These are phyloP conservation scores for Rhabdophis nuchalis DNA, from an alignment of 2,797 vertebrate species.

Conservation along the genomic window DNA sequence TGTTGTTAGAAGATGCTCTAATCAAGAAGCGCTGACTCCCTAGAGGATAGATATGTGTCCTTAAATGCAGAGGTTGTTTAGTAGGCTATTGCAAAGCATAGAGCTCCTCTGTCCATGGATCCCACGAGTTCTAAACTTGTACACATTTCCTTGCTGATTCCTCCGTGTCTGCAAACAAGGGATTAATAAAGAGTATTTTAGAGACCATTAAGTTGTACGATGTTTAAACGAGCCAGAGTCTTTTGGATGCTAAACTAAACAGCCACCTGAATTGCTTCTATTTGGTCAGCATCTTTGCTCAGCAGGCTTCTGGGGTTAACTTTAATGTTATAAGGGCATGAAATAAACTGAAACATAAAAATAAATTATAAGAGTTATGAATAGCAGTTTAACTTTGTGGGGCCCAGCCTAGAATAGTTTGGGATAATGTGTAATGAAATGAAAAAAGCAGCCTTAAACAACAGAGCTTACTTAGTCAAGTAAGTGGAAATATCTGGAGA, in stretches of 20 bases:
- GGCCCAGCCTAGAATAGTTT: neutral
- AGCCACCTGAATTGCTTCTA: neutral
- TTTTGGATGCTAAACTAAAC: conserved; percentile 28
- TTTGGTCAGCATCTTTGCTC: neutral
- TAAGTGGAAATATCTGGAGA: neutral
- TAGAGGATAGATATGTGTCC: neutral
- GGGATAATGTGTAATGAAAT: neutral
- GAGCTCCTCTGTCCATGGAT: neutral
- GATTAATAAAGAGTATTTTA: conserved; percentile 48
- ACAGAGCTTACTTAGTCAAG: neutral
- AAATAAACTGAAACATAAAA: neutral
- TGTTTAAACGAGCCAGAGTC: neutral
- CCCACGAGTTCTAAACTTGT: neutral
- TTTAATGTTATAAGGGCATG: neutral
- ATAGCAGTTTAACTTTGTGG: neutral
- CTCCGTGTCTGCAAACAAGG: neutral
- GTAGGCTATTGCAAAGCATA: neutral
- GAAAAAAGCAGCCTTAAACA: neutral
- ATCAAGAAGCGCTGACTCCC: neutral
- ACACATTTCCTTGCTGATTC: neutral
- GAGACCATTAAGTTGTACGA: conserved; percentile 46
- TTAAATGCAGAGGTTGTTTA: neutral
- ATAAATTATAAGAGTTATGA: neutral
- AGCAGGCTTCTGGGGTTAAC: neutral
- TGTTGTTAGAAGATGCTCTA: neutral